phyloP scores from a whole-genome alignment of 2,113 vertebrate genomes.

The Amazona vittata region DNA sequence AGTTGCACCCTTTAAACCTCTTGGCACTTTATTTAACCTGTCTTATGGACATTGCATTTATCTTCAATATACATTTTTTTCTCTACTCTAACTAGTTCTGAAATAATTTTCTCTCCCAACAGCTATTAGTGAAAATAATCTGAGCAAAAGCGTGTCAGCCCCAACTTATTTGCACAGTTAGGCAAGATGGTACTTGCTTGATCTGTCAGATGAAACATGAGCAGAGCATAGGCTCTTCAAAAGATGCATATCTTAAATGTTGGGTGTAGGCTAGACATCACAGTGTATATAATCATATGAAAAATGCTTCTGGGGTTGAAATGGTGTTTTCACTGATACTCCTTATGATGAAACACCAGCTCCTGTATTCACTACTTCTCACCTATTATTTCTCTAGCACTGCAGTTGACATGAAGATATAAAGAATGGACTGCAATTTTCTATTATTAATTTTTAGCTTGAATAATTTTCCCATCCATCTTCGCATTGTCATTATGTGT shows the following conservation, averaged over 20 bases:
- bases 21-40: neutral
- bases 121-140: neutral
- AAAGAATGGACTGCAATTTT: neutral
- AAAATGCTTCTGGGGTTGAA: neutral
- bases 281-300: neutral
- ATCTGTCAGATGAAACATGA: neutral
- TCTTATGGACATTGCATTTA: neutral
- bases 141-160: neutral
- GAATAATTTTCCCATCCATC: neutral
- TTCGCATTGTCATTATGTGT: neutral
- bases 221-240: neutral
- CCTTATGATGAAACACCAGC: neutral
- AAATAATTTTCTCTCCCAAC: neutral
- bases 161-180: neutral
- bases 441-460: neutral
- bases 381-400: neutral
- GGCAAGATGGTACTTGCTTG: neutral
- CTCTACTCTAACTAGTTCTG: neutral
- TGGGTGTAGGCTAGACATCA: neutral
- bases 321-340: neutral
- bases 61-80: neutral
- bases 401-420: neutral
- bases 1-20: neutral
- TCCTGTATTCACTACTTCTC: neutral
- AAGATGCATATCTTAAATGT: neutral